Evolutionary conservation across 2,113 vertebrate species (phyloP).

Genomic region (Eubucco bourcierii): DNA sequence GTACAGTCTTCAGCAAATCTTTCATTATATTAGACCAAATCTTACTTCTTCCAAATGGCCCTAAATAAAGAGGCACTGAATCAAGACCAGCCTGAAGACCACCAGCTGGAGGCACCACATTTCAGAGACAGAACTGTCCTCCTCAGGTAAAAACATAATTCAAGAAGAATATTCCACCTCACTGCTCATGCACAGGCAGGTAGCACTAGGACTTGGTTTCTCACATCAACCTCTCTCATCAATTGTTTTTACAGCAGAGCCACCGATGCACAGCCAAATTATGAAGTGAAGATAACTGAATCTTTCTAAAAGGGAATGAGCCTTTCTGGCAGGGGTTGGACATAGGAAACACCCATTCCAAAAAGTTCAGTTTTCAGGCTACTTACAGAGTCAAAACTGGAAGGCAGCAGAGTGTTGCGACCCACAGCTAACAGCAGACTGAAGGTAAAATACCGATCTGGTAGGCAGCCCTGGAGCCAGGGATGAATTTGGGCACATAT

Average conservation of each 20-base stretch:
- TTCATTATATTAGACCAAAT: neutral
- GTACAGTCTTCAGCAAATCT: neutral
- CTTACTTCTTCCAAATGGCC: neutral
- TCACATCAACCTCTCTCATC: neutral
- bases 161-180: neutral
- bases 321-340: neutral
- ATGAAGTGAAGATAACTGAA: neutral
- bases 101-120: neutral
- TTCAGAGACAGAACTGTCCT: neutral
- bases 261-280: neutral
- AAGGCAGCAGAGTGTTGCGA: accelerated
- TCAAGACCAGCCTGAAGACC: neutral
- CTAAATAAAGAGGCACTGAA: neutral
- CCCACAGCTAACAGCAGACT: neutral
- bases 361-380: neutral
- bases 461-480: neutral
- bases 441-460: no score
- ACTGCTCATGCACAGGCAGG: accelerated
- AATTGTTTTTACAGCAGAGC: neutral
- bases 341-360: neutral
- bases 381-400: neutral
- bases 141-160: neutral
- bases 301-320: neutral
- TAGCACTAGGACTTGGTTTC: neutral
- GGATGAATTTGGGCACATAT: neutral